phyloP scores from a whole-genome alignment of 2,113 vertebrate species.

The Emydocephalus ijimae region DNA sequence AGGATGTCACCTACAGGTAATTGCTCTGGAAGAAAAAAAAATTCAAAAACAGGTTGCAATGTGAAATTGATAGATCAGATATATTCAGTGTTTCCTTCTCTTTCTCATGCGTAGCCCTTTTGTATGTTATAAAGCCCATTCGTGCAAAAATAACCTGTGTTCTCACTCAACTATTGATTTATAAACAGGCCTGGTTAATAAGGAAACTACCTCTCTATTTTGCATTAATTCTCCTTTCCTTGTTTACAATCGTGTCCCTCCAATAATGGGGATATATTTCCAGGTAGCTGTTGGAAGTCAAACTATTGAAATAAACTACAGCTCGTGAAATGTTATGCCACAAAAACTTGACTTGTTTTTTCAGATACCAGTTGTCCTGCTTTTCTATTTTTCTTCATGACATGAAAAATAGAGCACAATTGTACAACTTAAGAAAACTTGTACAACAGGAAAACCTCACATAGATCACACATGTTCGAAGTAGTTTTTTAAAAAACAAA shows the following conservation, averaged over 20 bases:
- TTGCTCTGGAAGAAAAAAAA: not conserved
- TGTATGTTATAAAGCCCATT: not conserved
- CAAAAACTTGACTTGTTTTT: not conserved
- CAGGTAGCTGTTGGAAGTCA: not conserved
- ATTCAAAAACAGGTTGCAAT: not conserved
- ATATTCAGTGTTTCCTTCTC: not conserved
- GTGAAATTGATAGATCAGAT: not conserved
- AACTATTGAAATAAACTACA: not conserved
- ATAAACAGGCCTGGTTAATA: not conserved
- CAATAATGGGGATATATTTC: not conserved
- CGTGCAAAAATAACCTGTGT: not conserved
- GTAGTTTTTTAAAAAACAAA: constrained; percentile 27
- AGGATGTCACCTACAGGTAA: not conserved
- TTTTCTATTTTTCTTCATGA: constrained; percentile 26
- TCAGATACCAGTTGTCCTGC: not conserved
- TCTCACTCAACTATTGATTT: not conserved
- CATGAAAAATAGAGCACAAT: not conserved
- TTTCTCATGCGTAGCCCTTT: not conserved
- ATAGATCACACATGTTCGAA: not conserved
- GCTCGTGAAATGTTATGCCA: not conserved
- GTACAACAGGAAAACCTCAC: constrained; percentile 25
- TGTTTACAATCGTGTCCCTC: not conserved
- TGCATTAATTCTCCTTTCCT: not conserved
- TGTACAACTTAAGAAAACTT: constrained; percentile 39
- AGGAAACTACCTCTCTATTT: not conserved